Evolutionary conservation across 2,113 vertebrate genomes (phyloP).

Genomic region (Notiomystis cincta): DNA sequence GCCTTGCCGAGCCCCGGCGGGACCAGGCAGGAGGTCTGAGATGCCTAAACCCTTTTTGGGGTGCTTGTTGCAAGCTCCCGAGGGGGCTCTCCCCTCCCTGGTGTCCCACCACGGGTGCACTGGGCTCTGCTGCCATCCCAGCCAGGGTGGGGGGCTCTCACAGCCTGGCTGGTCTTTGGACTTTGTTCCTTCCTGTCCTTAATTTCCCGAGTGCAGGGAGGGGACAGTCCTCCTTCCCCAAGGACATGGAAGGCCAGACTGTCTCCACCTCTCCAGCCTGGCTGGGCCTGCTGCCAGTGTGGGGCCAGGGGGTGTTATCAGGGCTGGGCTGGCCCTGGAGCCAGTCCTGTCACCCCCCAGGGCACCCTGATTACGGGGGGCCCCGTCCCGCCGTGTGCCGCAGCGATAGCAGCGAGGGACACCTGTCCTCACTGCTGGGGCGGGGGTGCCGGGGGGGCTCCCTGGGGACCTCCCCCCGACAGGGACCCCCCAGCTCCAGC

Average conservation of each 20-base stretch:
- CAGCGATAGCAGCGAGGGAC: background rate
- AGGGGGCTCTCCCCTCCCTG: background rate
- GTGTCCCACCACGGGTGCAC: fast-evolving
- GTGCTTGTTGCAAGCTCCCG: background rate
- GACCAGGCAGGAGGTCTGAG: background rate
- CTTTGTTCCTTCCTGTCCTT: background rate
- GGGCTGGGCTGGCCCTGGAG: background rate
- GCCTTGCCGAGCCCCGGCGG: background rate
- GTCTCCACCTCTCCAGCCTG: background rate
- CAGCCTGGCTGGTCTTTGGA: background rate
- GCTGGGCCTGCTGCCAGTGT: background rate
- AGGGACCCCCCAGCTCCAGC: background rate
- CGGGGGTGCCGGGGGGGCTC: background rate
- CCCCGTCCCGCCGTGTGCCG: background rate
- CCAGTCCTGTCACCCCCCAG: background rate
- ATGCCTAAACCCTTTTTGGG: background rate
- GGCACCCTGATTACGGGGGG: background rate
- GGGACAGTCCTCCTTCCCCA: background rate
- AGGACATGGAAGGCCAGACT: background rate
- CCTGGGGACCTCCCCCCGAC: background rate
- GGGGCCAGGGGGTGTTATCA: slow-evolving; percentile 15
- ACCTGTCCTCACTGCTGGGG: fast-evolving
- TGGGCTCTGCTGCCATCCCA: background rate
- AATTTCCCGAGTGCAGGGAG: background rate
- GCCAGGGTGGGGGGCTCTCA: fast-evolving